Base-by-base conservation (phyloP, 2,797 vertebrate genomes). In the Loriculus beryllinus region DNA sequence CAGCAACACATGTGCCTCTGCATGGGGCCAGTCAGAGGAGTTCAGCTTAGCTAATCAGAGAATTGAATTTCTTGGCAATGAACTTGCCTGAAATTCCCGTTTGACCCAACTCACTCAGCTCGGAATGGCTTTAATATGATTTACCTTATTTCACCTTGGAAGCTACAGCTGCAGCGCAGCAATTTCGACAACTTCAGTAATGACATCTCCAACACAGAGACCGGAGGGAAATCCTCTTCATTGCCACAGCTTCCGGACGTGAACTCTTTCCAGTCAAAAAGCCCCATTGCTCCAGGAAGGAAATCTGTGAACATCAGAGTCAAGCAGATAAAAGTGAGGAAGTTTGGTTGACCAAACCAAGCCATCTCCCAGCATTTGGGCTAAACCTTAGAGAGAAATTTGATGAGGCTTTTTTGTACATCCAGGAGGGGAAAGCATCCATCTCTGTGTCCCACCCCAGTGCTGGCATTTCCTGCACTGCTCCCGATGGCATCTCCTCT, bases 61-160 rank as follows among this genome's bases (percentile, higher is more conserved):
- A 91, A 64, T 40, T 88, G 7, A 70, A 88, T 91, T 70, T 85
- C 64, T 83, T 74, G 40, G 20, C 70, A 90, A 64, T 82, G 68
- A 40, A 83, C 33, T n/a, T 47, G 25, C 39, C 49, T 69, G 81
- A 65, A 84, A 84, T 82, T 93, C 88, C 81, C 42, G 9, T 84
- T 82, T 69, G 49, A 86, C 74, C 74, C 63, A 65, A 82, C 81
- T 79, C 45, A 5, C 22, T 1, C 69, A n/a, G 47, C 35, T 88
- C 51, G 75, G 40, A 57, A 63, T 25, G 43, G 23, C 75, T 43
- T 76, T 82, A 62, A 88, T 26, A 1, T 13, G 21, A 80, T 79
- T 91, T 93, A 69, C 75, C 79, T 85, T 42, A 31, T 84, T 91
- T 87, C 60, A 72, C 43, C 67, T 76, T 21, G 35, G 68, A 52